Conservation (phyloP, 2,888 invertebrate genomes). For the Agrotis ipsilon region DNA sequence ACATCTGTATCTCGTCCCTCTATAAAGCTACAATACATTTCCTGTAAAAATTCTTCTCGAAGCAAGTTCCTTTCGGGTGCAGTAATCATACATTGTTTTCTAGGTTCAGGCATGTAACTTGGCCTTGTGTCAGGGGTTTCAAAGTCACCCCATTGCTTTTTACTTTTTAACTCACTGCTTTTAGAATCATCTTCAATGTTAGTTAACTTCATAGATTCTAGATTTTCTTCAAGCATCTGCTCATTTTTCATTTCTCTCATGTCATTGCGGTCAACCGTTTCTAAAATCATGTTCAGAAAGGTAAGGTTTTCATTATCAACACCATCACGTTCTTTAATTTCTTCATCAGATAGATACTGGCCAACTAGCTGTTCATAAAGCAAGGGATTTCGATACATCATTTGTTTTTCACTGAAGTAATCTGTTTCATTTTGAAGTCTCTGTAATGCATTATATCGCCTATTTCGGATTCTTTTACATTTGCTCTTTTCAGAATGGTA, state of each 20-base stretch:
- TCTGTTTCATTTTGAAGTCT: conserved; percentile 93
- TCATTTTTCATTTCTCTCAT: conserved; percentile 92
- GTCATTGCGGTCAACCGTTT: conserved; percentile 94
- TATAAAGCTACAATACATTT: conserved; percentile 96
- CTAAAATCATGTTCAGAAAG: conserved; percentile 95
- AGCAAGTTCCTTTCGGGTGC: conserved; percentile 92
- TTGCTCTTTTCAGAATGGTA: conserved; percentile 89
- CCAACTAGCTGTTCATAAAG: conserved; percentile 97
- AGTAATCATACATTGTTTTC: conserved; percentile 84
- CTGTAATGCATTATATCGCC: conserved; percentile 95
- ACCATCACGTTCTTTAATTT: conserved; percentile 92
- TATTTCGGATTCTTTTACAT: conserved; percentile 93
- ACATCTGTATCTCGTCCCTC: conserved; percentile 95
- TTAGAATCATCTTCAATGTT: conserved; percentile 60
- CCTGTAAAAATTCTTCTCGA: conserved; percentile 95
- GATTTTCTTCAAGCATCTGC: conserved; percentile 92
- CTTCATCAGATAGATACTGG: conserved; percentile 95
- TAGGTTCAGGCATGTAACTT: conserved; percentile 75
- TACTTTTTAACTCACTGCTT: conserved; percentile 62
- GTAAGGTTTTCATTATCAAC: conserved; percentile 91
- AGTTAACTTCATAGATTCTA: conserved; percentile 75
- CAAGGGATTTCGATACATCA: conserved; percentile 97
- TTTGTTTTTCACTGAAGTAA: conserved; percentile 98
- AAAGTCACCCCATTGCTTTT: conserved; percentile 91
- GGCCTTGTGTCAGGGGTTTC: conserved; percentile 83